Conservation (phyloP, 1,140 invertebrate genomes). For the Sycobia sp. region DNA sequence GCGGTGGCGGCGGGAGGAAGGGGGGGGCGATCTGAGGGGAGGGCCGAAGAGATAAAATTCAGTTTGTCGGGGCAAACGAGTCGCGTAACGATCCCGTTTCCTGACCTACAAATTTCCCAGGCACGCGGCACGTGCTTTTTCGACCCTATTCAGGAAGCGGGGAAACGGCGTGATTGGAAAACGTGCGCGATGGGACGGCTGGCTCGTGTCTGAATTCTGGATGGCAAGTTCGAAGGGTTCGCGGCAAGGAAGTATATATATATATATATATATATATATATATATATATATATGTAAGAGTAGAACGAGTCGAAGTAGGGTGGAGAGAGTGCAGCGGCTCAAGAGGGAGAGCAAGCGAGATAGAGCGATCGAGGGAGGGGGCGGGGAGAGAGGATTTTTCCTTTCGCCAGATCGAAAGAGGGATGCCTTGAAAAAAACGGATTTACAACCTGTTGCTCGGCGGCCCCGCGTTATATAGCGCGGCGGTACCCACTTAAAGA, state of each 20-base stretch:
- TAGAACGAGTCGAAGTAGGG: conserved; percentile 38
- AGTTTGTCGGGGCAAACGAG: conserved; percentile 25
- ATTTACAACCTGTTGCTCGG: conserved; percentile 62
- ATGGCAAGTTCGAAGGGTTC: conserved; percentile 32
- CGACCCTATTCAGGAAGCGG: too few relatives aligned
- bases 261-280: too few relatives aligned
- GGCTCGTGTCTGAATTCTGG: conserved; percentile 42
- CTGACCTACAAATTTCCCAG: conserved; percentile 8
- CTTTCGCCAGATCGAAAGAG: conserved; percentile 33
- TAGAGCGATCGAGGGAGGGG: too few relatives aligned
- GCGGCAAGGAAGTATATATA: conserved; percentile 35
- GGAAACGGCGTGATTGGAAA: conserved; percentile 56
- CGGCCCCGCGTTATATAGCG: too few relatives aligned
- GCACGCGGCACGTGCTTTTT: conserved; percentile 14
- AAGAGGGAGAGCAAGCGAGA: neutral
- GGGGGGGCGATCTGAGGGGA: too few relatives aligned
- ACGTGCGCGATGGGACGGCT: conserved; percentile 50
- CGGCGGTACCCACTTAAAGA: conserved; percentile 58
- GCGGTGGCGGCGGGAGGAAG: too few relatives aligned
- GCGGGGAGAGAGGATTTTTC: conserved; percentile 3
- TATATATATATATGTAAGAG: too few relatives aligned
- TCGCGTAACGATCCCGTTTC: conserved; percentile 26
- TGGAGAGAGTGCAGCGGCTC: conserved; percentile 19
- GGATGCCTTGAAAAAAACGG: conserved; percentile 52
- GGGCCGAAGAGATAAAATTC: conserved; percentile 1